Percentiles rank a stretch among this genome's conserved stretches.
These are phyloP conservation scores for Phymatocera aterrima DNA, from an alignment of 2,888 invertebrate species.

Conservation along the genomic window DNA sequence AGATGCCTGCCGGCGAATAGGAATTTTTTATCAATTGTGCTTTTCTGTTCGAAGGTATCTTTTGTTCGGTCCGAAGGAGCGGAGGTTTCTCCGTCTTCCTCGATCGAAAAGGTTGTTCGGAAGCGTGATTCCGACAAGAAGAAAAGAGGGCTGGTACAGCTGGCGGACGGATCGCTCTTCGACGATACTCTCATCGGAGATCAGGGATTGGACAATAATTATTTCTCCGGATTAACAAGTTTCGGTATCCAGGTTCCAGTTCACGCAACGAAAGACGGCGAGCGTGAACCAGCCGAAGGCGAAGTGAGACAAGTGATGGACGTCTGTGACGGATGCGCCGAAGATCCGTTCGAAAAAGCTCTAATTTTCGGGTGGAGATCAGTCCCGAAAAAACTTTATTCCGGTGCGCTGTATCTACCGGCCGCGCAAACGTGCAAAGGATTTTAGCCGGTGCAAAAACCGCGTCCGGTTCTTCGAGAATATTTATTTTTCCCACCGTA, in stretches of 20 bases:
- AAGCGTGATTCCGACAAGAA: slow-evolving; percentile 73
- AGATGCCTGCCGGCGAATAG: not conserved
- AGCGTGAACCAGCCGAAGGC: slow-evolving; percentile 88
- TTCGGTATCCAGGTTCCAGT: slow-evolving; percentile 82
- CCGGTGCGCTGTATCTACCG: slow-evolving; percentile 83
- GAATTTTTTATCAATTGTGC: not conserved
- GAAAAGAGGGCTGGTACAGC: slow-evolving; percentile 81
- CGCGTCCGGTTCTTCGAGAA: not conserved
- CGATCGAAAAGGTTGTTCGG: not conserved
- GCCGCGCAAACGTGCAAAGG: slow-evolving; percentile 82
- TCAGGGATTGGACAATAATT: slow-evolving; percentile 76
- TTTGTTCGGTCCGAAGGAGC: slow-evolving; percentile 48
- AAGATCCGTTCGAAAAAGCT: slow-evolving; percentile 89
- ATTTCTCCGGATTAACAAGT: slow-evolving; percentile 82
- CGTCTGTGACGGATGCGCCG: slow-evolving; percentile 84
- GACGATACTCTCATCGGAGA: slow-evolving; percentile 78
- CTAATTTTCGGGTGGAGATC: slow-evolving; percentile 87
- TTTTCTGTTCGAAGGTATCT: slow-evolving; percentile 56
- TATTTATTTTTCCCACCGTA: not conserved
- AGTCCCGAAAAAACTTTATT: slow-evolving; percentile 84
- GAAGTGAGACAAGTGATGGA: slow-evolving; percentile 89
- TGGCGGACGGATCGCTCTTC: slow-evolving; percentile 83
- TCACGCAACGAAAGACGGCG: slow-evolving; percentile 77
- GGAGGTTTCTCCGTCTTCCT: not conserved
- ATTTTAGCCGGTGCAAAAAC: slow-evolving; percentile 73